A percentile compares a stretch with the other conserved stretches of the same genome.
These are phyloP conservation scores for Oconnorella tubifera DNA, from an alignment of 2,888 invertebrate genomes.

Conservation along the genomic window DNA sequence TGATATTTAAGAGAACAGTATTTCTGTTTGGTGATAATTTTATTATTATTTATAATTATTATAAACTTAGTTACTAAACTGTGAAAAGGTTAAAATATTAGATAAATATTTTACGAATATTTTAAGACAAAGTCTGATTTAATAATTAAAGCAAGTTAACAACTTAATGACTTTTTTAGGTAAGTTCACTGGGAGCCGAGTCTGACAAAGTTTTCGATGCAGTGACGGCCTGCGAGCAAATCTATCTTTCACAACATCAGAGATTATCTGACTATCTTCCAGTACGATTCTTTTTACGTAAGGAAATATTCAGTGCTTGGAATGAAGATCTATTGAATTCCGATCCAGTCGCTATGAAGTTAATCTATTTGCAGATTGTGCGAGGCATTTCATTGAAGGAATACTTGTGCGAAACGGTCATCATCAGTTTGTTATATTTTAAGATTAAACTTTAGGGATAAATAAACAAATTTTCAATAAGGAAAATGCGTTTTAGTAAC, in stretches of 20 bases:
- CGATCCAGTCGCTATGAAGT: constrained; percentile 23
- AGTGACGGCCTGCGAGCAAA: constrained; percentile 32
- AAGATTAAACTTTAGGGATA: too few species aligned
- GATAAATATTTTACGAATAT: too few species aligned
- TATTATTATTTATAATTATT: too few species aligned
- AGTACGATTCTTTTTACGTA: constrained; percentile 23
- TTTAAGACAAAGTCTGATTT: too few species aligned
- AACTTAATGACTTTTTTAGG: too few species aligned
- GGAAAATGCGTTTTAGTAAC: too few species aligned
- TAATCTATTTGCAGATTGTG: constrained; percentile 31
- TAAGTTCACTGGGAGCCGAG: constrained; percentile 31
- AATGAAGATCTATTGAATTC: constrained; percentile 10
- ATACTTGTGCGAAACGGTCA: constrained; percentile 29
- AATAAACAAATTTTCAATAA: too few species aligned
- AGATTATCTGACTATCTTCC: not conserved
- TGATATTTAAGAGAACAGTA: too few species aligned
- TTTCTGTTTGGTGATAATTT: too few species aligned
- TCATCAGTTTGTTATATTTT: not conserved
- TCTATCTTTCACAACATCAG: constrained; percentile 14
- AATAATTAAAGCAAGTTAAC: too few species aligned
- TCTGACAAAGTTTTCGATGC: constrained; percentile 33
- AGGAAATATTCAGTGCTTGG: constrained; percentile 31
- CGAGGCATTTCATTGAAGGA: constrained; percentile 32
- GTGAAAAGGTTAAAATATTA: too few species aligned
- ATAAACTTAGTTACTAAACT: too few species aligned